Conservation (phyloP, 2,888 invertebrate genomes). For the Eristalis tenax region DNA sequence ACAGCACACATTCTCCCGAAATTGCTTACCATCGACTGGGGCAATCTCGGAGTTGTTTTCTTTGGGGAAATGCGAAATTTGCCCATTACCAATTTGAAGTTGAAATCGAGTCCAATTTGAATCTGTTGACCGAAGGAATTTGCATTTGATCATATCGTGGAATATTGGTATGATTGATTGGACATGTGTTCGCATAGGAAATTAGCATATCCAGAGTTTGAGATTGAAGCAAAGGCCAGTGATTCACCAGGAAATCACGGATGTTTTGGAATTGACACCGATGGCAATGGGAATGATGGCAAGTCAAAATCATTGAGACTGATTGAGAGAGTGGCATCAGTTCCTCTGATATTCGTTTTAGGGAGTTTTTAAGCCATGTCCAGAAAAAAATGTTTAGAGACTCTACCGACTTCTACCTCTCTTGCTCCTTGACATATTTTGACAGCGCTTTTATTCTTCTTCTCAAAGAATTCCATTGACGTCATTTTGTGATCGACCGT, state of each 20-base stretch:
- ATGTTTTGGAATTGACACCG: not conserved
- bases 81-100: constrained; percentile 7
- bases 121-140: not conserved
- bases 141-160: not conserved
- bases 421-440: too few relatives aligned
- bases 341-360: too few relatives aligned
- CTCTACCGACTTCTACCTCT: too few relatives aligned
- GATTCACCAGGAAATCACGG: not conserved
- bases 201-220: not conserved
- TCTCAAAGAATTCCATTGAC: too few relatives aligned
- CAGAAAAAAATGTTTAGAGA: too few relatives aligned
- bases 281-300: not conserved
- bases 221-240: not conserved
- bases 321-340: not conserved
- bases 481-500: too few relatives aligned
- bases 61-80: not conserved
- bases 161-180: not conserved
- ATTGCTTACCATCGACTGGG: not conserved
- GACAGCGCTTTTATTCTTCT: too few relatives aligned
- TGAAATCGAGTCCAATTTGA: not conserved
- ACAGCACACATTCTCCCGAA: not conserved
- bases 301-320: not conserved
- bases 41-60: not conserved
- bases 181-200: not conserved
- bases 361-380: too few relatives aligned